Base-by-base conservation (phyloP, 2,797 vertebrate genomes). In the Hippopotamyrus pictus region DNA sequence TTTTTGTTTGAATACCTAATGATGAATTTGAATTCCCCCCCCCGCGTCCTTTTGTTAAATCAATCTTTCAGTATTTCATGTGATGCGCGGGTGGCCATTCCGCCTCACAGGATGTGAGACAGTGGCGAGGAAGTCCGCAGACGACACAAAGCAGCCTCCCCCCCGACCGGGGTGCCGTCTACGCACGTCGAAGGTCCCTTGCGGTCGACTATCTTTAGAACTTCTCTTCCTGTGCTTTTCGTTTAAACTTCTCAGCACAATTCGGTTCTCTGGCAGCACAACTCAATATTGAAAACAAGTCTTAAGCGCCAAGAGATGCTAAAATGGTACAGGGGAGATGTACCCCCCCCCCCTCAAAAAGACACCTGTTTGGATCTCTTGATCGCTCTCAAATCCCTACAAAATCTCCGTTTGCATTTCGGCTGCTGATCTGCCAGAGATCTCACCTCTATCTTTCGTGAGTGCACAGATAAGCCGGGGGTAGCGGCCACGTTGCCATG, bases 51-150 rank as follows among this genome's bases (percentile, higher is more conserved):
- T 88, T 86, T 86, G 76, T 62, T 84, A 84, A 88, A 53, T 82
- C 88, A 69, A 57, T n/a, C 46, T 62, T 84, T 91, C 89, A 90
- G 57, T 89, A 69, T 87, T 88, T 90, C 86, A 50, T 17, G 86
- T 88, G 88, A 90, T 73, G 86, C 89, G 83, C 44, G 51, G 89
- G 90, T 59, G 62, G 65, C 59, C 88, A 87, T 29, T 46, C 79
- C 88, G 86, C 69, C 73, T 59, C 91, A 76, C 92, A 94, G 93
- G 93, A 94, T 91, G 92, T 91, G 88, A 88, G 90, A 90, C 90
- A 90, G 8, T 89, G 86, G 87, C 86, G 89, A 90, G 59, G 82
- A 88, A 88, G 87, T 89, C 88, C 46, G 88, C 83, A 83, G 53
- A 92, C 86, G 54, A 33, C 46, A 37, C 87, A 33, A 91, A 92